phyloP scores from a whole-genome alignment of 2,888 invertebrate species.

The Lysandra bellargus region DNA sequence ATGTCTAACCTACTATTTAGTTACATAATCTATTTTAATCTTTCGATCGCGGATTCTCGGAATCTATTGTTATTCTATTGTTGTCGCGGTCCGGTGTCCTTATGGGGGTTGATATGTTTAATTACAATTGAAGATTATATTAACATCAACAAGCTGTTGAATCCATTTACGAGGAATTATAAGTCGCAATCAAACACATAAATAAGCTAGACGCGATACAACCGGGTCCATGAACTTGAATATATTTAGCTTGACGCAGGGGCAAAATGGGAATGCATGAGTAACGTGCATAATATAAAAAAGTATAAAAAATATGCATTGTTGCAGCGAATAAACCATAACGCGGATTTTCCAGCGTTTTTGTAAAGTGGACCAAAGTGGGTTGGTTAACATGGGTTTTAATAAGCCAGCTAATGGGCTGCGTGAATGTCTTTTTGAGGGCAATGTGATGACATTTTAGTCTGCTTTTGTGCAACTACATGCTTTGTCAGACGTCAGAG shows the following conservation, averaged over 20 bases:
- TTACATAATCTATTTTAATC: no score
- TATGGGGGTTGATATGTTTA: no score
- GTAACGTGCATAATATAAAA: constrained; percentile 41
- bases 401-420: constrained; percentile 20
- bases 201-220: constrained; percentile 54
- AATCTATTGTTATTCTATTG: no score
- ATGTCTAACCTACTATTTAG: no score
- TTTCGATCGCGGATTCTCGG: no score
- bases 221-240: constrained; percentile 69
- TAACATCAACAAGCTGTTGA: neutral
- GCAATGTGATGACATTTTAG: neutral
- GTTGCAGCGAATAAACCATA: constrained; percentile 8
- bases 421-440: neutral
- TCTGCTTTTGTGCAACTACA: neutral
- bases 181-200: constrained; percentile 30
- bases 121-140: no score
- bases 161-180: constrained; percentile 1
- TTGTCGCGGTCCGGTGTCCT: no score
- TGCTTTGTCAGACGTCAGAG: neutral
- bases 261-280: constrained; percentile 42
- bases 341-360: constrained; percentile 12
- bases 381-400: constrained; percentile 16
- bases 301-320: constrained; percentile 36
- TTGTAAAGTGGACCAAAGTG: constrained; percentile 12
- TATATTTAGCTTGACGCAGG: constrained; percentile 54